A percentile compares a stretch with the other conserved stretches of the same genome.
Conservation (phyloP, 2,797 vertebrate species). For the Falco naumanni region DNA sequence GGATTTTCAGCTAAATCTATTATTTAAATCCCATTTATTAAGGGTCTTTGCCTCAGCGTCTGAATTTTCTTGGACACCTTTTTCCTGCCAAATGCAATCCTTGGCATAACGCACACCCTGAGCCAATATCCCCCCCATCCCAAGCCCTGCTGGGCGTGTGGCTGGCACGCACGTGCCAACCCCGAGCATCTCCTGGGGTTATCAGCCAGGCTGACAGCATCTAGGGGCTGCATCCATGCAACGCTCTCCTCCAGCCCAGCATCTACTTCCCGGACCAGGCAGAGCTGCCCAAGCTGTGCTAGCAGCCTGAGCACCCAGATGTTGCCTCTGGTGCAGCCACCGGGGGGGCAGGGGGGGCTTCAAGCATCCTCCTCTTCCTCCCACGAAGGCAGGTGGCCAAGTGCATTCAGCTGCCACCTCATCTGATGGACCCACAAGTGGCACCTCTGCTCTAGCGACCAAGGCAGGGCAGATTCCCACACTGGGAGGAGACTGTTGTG, state of each 20-base stretch:
- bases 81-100: neutral
- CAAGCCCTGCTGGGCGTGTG: neutral
- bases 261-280: accelerated
- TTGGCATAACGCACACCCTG: neutral
- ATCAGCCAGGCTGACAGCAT: neutral
- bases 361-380: neutral
- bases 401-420: neutral
- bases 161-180: accelerated
- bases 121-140: neutral
- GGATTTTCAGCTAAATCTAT: constrained; percentile 68
- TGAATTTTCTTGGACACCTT: constrained; percentile 22
- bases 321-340: accelerated
- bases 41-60: constrained; percentile 16
- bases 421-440: neutral
- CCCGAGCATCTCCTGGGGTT: neutral
- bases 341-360: neutral
- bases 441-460: no score
- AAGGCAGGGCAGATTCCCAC: no score
- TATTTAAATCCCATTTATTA: constrained; percentile 69
- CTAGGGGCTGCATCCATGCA: neutral
- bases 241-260: neutral
- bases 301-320: neutral
- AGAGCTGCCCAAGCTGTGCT: neutral
- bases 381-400: neutral
- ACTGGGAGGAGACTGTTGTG: neutral